These are phyloP conservation scores for Timandra comae DNA, from an alignment of 2,888 invertebrate species.

Conservation along the genomic window DNA sequence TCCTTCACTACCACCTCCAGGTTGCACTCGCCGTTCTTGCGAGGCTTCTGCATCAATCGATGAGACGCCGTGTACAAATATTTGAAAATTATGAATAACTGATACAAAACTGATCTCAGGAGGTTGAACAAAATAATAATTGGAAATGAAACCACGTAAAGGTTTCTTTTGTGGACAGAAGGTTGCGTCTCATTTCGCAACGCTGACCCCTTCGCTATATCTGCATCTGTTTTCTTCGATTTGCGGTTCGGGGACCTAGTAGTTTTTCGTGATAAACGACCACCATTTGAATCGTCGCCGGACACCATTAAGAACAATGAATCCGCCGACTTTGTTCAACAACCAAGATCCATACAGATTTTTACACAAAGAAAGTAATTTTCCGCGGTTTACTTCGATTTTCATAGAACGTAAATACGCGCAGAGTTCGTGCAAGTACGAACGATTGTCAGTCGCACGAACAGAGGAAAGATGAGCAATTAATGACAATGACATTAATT, in stretches of 20 bases:
- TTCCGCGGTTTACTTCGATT: slow-evolving; percentile 35
- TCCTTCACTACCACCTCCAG: slow-evolving; percentile 78
- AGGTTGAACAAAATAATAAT: slow-evolving; percentile 91
- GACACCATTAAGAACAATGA: slow-evolving; percentile 74
- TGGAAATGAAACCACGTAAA: slow-evolving; percentile 92
- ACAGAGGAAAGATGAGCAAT: no score
- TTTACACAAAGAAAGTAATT: slow-evolving; percentile 51
- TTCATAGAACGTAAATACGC: slow-evolving; percentile 10
- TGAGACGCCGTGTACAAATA: slow-evolving; percentile 90
- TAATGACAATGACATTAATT: no score
- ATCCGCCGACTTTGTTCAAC: slow-evolving; percentile 51
- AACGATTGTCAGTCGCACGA: slow-evolving; percentile 2
- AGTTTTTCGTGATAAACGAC: slow-evolving; percentile 81
- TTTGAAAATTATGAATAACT: slow-evolving; percentile 90
- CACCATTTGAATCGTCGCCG: slow-evolving; percentile 77
- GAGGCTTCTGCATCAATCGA: slow-evolving; percentile 82
- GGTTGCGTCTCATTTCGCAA: slow-evolving; percentile 79
- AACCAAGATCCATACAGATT: slow-evolving; percentile 63
- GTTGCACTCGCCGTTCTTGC: slow-evolving; percentile 73
- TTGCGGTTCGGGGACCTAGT: slow-evolving; percentile 81
- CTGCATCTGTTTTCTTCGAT: slow-evolving; percentile 79
- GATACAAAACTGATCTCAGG: slow-evolving; percentile 88
- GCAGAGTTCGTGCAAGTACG: slow-evolving; percentile 7
- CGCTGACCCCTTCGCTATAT: slow-evolving; percentile 78
- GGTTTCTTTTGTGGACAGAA: slow-evolving; percentile 91